Evolutionary conservation across 1,140 invertebrate species (phyloP).

Genomic region (Drosophila virilis): DNA sequence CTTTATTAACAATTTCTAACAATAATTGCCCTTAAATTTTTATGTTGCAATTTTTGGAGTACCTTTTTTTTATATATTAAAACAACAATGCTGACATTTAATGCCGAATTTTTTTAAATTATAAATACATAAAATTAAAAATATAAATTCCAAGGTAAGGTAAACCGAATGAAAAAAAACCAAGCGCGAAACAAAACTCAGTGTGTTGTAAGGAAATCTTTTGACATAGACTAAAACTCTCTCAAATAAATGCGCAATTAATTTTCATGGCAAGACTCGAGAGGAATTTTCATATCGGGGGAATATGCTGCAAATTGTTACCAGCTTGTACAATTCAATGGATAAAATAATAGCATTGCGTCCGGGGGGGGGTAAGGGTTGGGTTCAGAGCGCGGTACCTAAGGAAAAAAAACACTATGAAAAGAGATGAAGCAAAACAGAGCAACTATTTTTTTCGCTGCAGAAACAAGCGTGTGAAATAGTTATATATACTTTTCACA

Average conservation of each 20-base stretch:
- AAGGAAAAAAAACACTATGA: slow-evolving; percentile 9
- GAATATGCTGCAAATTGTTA: slow-evolving; percentile 56
- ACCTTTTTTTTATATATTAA: no score
- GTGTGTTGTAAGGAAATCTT: slow-evolving; percentile 50
- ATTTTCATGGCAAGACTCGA: slow-evolving; percentile 73
- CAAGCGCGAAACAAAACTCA: slow-evolving; percentile 39
- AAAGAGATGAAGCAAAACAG: slow-evolving; percentile 18
- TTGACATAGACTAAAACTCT: slow-evolving; percentile 55
- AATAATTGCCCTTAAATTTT: no score
- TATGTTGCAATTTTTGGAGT: no score
- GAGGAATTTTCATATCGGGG: slow-evolving; percentile 54
- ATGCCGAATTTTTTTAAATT: no score
- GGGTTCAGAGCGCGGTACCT: slow-evolving; percentile 5
- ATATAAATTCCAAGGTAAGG: neutral
- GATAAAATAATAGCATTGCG: slow-evolving; percentile 57
- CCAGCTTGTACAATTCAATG: slow-evolving; percentile 62
- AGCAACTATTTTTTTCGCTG: slow-evolving; percentile 29
- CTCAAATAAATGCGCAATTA: slow-evolving; percentile 81
- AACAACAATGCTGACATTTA: no score
- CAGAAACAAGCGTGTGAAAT: slow-evolving; percentile 62
- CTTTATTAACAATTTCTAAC: no score
- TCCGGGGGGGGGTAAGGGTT: neutral
- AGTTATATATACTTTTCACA: slow-evolving; percentile 55
- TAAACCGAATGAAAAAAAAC: neutral
- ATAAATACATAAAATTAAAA: neutral